Evolutionary conservation across 2,113 vertebrate genomes (phyloP).

Genomic region (mouse (Mus musculus)): GRCm39 chr8:111979001-111979500

Average conservation of each 20-base stretch:
- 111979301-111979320: background rate
- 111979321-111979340: background rate
- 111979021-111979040: background rate
- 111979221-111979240: background rate
- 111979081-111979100: constrained; percentile 20
- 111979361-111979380: background rate
- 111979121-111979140: constrained; percentile 58
- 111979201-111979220: constrained; percentile 30
- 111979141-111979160: background rate
- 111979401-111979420: constrained; percentile 11
- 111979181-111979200: background rate
- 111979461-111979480: constrained; percentile 42
- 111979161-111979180: constrained; percentile 21
- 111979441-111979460: constrained; percentile 32
- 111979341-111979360: constrained; percentile 2
- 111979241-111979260: background rate
- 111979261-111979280: background rate
- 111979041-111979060: background rate
- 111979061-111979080: background rate
- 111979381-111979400: background rate
- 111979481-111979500: background rate
- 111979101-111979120: constrained; percentile 37
- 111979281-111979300: background rate
- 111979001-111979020: background rate
- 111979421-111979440: background rate